Conservation (phyloP, 2,797 vertebrate genomes). For the Smutsia gigantea region DNA sequence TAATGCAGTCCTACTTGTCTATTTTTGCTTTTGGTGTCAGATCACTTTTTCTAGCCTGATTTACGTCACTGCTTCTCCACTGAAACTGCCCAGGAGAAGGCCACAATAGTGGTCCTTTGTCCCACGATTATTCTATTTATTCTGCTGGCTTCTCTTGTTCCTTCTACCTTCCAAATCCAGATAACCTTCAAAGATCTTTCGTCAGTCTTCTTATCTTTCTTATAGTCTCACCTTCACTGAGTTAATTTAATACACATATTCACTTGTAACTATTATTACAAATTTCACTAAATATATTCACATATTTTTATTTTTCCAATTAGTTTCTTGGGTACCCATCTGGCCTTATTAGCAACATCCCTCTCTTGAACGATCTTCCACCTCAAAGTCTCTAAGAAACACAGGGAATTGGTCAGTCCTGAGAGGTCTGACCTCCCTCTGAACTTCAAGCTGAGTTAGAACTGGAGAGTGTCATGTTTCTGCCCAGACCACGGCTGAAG, state of each 20-base stretch:
- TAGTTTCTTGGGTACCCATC: background rate
- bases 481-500: accelerated
- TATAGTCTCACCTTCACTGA: background rate
- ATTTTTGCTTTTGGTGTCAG: background rate
- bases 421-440: background rate
- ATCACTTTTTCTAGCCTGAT: background rate
- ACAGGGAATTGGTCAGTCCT: background rate
- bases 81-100: background rate
- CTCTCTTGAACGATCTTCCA: background rate
- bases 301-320: background rate
- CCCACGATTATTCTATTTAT: background rate
- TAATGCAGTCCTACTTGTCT: background rate
- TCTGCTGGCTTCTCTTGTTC: background rate
- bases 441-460: background rate
- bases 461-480: background rate
- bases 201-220: background rate
- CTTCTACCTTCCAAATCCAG: background rate
- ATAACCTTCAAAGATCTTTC: background rate
- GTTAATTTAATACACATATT: background rate
- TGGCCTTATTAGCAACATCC: background rate
- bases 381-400: background rate
- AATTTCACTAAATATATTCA: background rate
- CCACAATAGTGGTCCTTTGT: background rate
- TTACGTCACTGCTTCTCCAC: no score
- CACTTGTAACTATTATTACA: background rate